Evolutionary conservation across 64 coral and sea anemone species (phyloP).

Genomic region (Pocillopora verrucosa): DNA sequence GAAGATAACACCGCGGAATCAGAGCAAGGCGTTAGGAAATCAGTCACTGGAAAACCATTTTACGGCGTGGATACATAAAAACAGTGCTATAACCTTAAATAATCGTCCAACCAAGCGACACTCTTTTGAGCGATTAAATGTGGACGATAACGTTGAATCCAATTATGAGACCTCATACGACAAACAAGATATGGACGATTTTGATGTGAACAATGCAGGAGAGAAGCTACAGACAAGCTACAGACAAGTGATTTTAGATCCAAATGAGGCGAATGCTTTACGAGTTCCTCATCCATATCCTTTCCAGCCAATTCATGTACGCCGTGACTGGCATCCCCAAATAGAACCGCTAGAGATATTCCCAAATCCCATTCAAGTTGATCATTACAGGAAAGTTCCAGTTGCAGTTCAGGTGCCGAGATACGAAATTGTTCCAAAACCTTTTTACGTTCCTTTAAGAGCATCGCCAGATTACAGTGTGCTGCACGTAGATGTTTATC

Average conservation of each 20-base stretch:
- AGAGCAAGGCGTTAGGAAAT: neutral
- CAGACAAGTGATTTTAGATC: conserved; percentile 32
- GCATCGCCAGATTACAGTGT: conserved; percentile 13
- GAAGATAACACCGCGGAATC: neutral
- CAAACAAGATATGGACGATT: neutral
- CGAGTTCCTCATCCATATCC: conserved; percentile 14
- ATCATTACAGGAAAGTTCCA: conserved; percentile 45
- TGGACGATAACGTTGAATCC: neutral
- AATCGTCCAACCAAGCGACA: conserved; percentile 18
- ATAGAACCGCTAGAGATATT: conserved; percentile 2
- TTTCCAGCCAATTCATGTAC: conserved; percentile 17
- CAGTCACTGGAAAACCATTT: neutral
- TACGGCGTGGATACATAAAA: neutral
- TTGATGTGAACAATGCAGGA: neutral
- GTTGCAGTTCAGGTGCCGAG: conserved; percentile 17
- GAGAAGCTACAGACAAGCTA: neutral
- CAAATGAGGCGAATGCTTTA: neutral
- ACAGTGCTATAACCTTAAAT: neutral
- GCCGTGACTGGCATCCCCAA: neutral
- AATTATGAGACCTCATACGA: neutral
- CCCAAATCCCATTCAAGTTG: conserved; percentile 20
- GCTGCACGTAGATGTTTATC: conserved; percentile 44
- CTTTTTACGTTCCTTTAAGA: conserved; percentile 59
- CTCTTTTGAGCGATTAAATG: neutral
- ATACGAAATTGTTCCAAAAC: conserved; percentile 28